Conservation (phyloP, 2,888 invertebrate genomes). For the Agrochola macilenta region DNA sequence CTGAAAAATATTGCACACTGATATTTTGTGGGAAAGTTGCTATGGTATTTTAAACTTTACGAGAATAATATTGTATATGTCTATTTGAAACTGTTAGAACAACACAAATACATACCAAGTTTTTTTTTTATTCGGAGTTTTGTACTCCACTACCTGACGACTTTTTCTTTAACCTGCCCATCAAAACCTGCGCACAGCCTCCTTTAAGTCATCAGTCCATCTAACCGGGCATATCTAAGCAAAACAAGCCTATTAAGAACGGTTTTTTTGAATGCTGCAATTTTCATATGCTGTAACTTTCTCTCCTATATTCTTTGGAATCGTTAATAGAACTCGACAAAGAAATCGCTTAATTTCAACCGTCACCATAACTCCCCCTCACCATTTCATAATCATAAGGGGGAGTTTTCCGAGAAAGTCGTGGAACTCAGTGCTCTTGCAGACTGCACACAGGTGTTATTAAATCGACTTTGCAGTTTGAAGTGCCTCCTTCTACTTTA, state of each 20-base stretch:
- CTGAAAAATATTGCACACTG: background rate
- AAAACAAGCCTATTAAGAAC: background rate
- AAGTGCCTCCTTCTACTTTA: background rate
- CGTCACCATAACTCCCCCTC: background rate
- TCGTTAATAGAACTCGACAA: background rate
- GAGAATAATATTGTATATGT: background rate
- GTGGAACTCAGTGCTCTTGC: background rate
- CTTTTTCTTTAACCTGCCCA: background rate
- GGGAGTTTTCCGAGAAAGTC: background rate
- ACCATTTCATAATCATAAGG: background rate
- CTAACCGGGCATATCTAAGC: background rate
- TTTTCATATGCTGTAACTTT: background rate
- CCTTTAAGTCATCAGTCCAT: background rate
- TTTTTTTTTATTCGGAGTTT: background rate
- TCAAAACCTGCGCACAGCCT: too few relatives aligned
- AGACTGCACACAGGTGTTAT: conserved; percentile 1
- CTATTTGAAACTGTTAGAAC: background rate
- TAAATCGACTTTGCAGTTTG: conserved; percentile 12
- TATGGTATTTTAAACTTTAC: background rate
- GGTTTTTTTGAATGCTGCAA: background rate
- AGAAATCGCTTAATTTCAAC: background rate
- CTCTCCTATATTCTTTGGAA: background rate
- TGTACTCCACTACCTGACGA: background rate
- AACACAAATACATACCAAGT: background rate
- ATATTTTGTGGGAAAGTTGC: background rate